Conservation (phyloP, 2,797 vertebrate species). For the Botia kubotai region DNA sequence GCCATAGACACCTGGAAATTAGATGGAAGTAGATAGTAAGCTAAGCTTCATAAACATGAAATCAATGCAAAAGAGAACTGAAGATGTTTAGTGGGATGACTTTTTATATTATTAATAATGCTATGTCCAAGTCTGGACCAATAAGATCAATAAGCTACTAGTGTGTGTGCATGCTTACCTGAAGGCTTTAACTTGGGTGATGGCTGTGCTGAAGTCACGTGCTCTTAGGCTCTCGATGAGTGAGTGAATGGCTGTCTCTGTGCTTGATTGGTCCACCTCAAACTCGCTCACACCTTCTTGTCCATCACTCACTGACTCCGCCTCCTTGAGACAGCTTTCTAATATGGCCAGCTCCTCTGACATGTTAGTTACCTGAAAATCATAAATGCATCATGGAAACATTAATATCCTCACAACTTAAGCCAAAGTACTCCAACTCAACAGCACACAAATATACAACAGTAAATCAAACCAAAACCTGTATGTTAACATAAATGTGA, state of each 20-base stretch:
- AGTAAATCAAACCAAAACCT: neutral
- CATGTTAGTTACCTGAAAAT: slow-evolving; percentile 93
- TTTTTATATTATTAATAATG: neutral
- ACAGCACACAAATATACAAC: neutral
- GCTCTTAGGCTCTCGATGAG: slow-evolving; percentile 91
- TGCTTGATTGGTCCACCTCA: slow-evolving; percentile 86
- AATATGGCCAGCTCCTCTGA: slow-evolving; percentile 92
- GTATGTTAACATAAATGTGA: no score
- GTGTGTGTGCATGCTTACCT: slow-evolving; percentile 76
- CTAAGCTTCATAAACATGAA: neutral
- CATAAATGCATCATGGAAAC: neutral
- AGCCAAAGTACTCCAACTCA: neutral
- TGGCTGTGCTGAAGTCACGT: slow-evolving; percentile 89
- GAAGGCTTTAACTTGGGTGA: slow-evolving; percentile 94
- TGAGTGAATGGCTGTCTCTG: slow-evolving; percentile 94
- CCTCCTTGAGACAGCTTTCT: slow-evolving; percentile 91
- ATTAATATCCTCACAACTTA: neutral
- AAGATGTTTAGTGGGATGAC: neutral
- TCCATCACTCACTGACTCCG: slow-evolving; percentile 81
- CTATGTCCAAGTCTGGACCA: neutral
- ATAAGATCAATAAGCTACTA: neutral
- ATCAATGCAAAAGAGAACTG: slow-evolving; percentile 11
- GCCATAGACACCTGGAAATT: slow-evolving; percentile 88
- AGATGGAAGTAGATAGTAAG: neutral
- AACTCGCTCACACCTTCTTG: slow-evolving; percentile 86